Evolutionary conservation across 2,797 vertebrate species (phyloP).

Genomic region (Cossypha heuglini): DNA sequence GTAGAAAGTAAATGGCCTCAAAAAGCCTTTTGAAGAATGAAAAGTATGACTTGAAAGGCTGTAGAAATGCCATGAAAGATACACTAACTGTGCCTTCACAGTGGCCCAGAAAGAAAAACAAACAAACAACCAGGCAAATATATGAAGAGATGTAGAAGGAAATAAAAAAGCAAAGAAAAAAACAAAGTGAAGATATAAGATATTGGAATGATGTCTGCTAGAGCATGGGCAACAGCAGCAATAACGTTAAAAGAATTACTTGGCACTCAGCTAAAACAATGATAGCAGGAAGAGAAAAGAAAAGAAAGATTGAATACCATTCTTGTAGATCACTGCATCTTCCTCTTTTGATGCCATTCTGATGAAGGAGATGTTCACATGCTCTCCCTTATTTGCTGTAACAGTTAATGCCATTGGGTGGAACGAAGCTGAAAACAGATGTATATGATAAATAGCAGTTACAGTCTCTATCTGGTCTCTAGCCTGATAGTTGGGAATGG

Average conservation of each 20-base stretch:
- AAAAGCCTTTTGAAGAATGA: background rate
- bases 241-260: no score
- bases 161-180: background rate
- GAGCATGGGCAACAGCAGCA: no score
- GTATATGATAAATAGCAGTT: background rate
- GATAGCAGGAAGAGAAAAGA: background rate
- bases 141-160: background rate
- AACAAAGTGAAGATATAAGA: background rate
- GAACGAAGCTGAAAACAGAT: constrained; percentile 79
- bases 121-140: background rate
- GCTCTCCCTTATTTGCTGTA: constrained; percentile 83
- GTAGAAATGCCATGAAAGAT: background rate
- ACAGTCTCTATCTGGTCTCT: background rate
- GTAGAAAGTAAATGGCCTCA: background rate
- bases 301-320: constrained; percentile 68
- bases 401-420: constrained; percentile 82
- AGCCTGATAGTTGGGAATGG: background rate
- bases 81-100: background rate
- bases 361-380: constrained; percentile 81
- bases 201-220: background rate
- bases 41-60: background rate
- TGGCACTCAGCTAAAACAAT: background rate
- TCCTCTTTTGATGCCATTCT: constrained; percentile 78
- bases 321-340: constrained; percentile 85
- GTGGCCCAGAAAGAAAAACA: background rate